Conservation (phyloP, 2,113 vertebrate genomes). For the Brachypodius melanocephalos region DNA sequence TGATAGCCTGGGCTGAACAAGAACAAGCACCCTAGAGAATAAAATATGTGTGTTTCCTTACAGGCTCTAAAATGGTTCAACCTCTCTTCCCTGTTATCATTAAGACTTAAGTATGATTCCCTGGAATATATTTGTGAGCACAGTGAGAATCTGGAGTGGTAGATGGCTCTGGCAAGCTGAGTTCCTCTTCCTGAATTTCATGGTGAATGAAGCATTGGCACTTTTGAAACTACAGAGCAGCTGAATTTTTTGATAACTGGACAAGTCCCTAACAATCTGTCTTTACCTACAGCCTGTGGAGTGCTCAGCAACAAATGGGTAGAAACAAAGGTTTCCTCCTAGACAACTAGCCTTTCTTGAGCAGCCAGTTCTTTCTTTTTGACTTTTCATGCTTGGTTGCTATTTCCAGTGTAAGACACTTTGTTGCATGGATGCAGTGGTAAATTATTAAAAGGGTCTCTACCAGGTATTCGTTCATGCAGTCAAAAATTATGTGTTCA, state of each 20-base stretch:
- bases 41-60: not conserved
- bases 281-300: not conserved
- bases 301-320: not conserved
- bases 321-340: not conserved
- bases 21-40: not conserved
- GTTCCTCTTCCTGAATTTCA: not conserved
- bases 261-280: not conserved
- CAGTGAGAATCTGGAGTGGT: not conserved
- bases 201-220: not conserved
- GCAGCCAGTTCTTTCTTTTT: not conserved
- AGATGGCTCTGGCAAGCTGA: not conserved
- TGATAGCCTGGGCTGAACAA: not conserved
- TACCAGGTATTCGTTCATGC: not conserved
- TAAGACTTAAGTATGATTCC: not conserved
- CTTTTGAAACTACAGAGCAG: not conserved
- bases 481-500: conserved; percentile 1
- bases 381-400: conserved; percentile 1
- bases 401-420: not conserved
- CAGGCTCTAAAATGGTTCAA: fast-evolving
- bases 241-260: not conserved
- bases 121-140: not conserved
- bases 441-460: conserved; percentile 57
- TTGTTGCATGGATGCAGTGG: not conserved
- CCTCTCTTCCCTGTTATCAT: not conserved
- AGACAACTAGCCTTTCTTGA: not conserved